Evolutionary conservation across 2,888 invertebrate genomes (phyloP), one percentile per base, ranked within the genome.

Genomic region (Hemicrepidius hirtus): DNA sequence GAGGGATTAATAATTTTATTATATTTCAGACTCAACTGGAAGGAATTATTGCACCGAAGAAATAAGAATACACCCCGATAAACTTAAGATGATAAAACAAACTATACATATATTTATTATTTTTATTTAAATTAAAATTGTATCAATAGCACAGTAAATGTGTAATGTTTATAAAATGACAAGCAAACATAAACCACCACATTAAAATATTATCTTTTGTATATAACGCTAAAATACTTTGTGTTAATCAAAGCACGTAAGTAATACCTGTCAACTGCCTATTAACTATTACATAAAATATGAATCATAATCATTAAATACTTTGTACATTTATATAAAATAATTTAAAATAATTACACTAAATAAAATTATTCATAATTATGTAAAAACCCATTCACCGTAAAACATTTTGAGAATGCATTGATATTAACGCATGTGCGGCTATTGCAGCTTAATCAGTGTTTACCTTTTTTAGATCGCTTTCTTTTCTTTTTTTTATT

Each of bases 31-130:
- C 95, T 53, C 97, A 97, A 90, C 88, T 97, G 77, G 97, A 97
- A 88, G 97, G 97, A 78, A 97, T 97, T 79, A 96, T 97, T 79
- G 96, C 97, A 67, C 96, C 97, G 28, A 97, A 96, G 89, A 97
- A 97, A 87, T 96, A 90, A 89, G 66, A 44, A 12, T 65, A 18
- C 32, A 21, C 35, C 9, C 3, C 16, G 18, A 37, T 37, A 20
- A 16, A 5, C 13, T 12, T 20, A 62, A 50, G 28, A 35, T 35
- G 16, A 37, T 59, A 7, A 32, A 32, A 32, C 5, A 9, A 32
- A 32, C 1, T 32, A 32, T 32, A 32, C 73, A 75, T 77, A 76
- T 75, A 75, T 68, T 75, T 68, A 78, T 75, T 74, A 78, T 75
- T 76, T 75, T 78, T 53, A 57, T 74, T 69, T 66, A 67, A 74